Evolutionary conservation across 64 coral and sea anemone species (phyloP), one percentile per base, ranked within the genome.

Genomic region (Montipora cactus): DNA sequence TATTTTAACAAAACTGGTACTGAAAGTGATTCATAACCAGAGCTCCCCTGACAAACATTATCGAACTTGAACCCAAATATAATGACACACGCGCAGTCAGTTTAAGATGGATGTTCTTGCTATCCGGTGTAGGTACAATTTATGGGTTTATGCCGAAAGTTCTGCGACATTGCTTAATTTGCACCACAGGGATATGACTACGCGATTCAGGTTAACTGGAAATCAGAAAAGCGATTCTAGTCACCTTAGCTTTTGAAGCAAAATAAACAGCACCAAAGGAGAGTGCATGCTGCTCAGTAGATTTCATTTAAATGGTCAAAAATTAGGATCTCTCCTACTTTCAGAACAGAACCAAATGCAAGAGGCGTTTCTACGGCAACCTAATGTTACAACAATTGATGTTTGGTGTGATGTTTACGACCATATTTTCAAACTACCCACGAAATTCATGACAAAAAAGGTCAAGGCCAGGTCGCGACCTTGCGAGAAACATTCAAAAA

Each of bases 231-330:
- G 6, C 11, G 53, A 57, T 57, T 57, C 7, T 11, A 57, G 11
- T 57, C 53, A 57, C 7, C 11, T 57, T 8, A 57, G 53, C 6
- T 57, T 8, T 2, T 22, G 7, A 6, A 74, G 20, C 20, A 28
- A 5, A 74, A 74, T 25, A 64, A 23, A 74, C 8, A 0, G 11
- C 74, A 76, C 28, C 28, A 14, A 20, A 45, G 1, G 3, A 11
- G 45, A 76, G 74, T 46, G 12, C 37, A 37, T 37, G 2, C 1
- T 76, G 74, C 28, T 76, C 74, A 46, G 10, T 14, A 12, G 25
- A 25, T 76, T 46, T 46, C 74, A 76, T 12, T 76, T 10, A 14
- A 76, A 76, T 76, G 28, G 74, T 76, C 74, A 76, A 20, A 76
- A 0, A 11, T 76, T 8, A 76, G 10, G 25, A 45, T 76, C 45